phyloP scores from a whole-genome alignment of 1,140 invertebrate species.

The Drosophila santomea region DNA sequence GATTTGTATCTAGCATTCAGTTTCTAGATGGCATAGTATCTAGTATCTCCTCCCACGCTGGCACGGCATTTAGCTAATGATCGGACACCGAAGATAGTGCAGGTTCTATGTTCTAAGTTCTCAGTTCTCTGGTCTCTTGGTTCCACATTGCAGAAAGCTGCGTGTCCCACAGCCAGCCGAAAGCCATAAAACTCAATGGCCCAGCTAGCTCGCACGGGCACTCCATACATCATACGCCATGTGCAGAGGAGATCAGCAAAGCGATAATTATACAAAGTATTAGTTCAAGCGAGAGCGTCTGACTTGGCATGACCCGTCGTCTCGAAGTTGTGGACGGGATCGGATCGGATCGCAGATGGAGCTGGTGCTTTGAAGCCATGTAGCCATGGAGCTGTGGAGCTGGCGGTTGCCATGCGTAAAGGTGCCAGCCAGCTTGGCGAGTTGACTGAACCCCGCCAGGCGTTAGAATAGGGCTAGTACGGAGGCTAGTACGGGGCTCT shows the following conservation, averaged over 20 bases:
- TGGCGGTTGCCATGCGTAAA: slow-evolving; percentile 72
- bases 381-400: slow-evolving; percentile 18
- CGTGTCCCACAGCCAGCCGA: slow-evolving; percentile 55
- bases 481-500: background rate
- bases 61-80: slow-evolving; percentile 68
- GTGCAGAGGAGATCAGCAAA: slow-evolving; percentile 71
- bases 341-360: slow-evolving; percentile 16
- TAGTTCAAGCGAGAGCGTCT: slow-evolving; percentile 65
- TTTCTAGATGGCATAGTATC: slow-evolving; percentile 3
- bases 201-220: slow-evolving; percentile 48
- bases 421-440: slow-evolving; percentile 54
- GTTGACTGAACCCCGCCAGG: slow-evolving; percentile 72
- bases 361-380: slow-evolving; percentile 7
- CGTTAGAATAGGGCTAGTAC: slow-evolving; percentile 38
- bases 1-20: slow-evolving; percentile 32
- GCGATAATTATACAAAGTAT: slow-evolving; percentile 81
- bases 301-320: slow-evolving; percentile 74
- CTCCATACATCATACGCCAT: slow-evolving; percentile 49
- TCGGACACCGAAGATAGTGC: slow-evolving; percentile 63
- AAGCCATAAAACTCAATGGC: slow-evolving; percentile 68
- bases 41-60: slow-evolving; percentile 67
- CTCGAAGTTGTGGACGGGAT: slow-evolving; percentile 14
- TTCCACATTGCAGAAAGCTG: slow-evolving; percentile 33
- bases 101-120: background rate
- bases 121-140: background rate